These are phyloP conservation scores for Copidosoma floridanum DNA, from an alignment of 1,140 invertebrate species.

Conservation along the genomic window DNA sequence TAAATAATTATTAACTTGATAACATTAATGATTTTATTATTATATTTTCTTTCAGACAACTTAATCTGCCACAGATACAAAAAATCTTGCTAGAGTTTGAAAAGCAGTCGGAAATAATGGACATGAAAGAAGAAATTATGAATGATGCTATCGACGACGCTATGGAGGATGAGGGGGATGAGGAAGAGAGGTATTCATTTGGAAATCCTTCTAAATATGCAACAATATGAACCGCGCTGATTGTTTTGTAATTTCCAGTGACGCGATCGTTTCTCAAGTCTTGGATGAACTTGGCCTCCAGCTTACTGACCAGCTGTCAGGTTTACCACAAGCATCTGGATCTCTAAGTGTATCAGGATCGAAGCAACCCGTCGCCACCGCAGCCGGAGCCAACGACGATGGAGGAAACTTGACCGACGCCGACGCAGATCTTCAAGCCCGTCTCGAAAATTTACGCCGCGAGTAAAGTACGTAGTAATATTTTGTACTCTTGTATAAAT, in stretches of 20 bases:
- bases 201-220: conserved; percentile 8
- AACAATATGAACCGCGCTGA: conserved; percentile 3
- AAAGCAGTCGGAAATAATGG: conserved; percentile 99
- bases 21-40: background rate
- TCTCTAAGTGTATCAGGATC: conserved; percentile 48
- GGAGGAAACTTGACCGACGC: conserved; percentile 73
- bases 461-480: conserved; percentile 63
- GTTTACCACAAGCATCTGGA: conserved; percentile 70
- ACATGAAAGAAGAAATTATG: conserved; percentile 99
- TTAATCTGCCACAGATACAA: conserved; percentile 99
- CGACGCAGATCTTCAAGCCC: conserved; percentile 91
- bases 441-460: conserved; percentile 88
- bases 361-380: conserved; percentile 60
- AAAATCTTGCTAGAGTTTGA: conserved; percentile 99
- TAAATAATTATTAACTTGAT: background rate
- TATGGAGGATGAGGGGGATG: conserved; percentile 97
- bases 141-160: conserved; percentile 99
- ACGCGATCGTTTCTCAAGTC: conserved; percentile 89
- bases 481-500: conserved; percentile 27
- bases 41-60: conserved; percentile 62
- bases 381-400: conserved; percentile 56
- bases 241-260: conserved; percentile 58
- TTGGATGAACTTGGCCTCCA: conserved; percentile 96
- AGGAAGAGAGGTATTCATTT: conserved; percentile 85
- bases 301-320: conserved; percentile 83